Evolutionary conservation across 1,140 invertebrate genomes (phyloP), one percentile per base, ranked within the genome.

Genomic region (Nomia melanderi): DNA sequence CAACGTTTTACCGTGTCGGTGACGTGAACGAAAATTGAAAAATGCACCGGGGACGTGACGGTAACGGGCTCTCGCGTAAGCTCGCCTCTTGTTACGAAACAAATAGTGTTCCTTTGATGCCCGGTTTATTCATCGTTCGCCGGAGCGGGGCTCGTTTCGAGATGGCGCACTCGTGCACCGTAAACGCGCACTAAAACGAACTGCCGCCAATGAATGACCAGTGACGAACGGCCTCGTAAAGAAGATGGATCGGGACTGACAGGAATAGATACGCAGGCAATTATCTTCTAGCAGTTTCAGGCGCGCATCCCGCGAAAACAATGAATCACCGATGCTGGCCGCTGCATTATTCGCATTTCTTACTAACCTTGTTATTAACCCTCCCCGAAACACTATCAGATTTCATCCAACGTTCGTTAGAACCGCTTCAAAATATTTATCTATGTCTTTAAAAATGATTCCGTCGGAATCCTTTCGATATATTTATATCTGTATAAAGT

Each of bases 191-290:
- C 12, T 54, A 39, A 74, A 82, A 78, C 31, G 50, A 71, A 59
- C 41, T 57, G 31, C 23, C 31, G 11, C 41, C 81, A 76, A 83
- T 83, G 80, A 76, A 83, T 81, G 69, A 67, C 75, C 79, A 31
- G 65, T 79, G 77, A 83, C 70, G 41, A 77, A 83, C 75, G 39
- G 23, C 60, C 71, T 82, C 71, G 60, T 82, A 76, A 83, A 83
- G 81, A 78, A 83, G 77, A 83, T 69, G 54, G 81, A 83, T 82
- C 66, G 77, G 23, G n/a, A 75, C 53, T 41, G 56, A 67, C 66
- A 59, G 62, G 29, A 79, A 83, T 83, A 75, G 81, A 83, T 75
- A 79, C 53, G 33, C 31, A 44, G 17, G 47, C 81, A 73, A 79
- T 83, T 82, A 79, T 76, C 80, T 60, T 67, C 50, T 59, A 54